A percentile compares a stretch with the other conserved stretches of the same genome.
These are phyloP conservation scores for Rhincodon typus DNA, from an alignment of 2,797 vertebrate species.

Conservation along the genomic window DNA sequence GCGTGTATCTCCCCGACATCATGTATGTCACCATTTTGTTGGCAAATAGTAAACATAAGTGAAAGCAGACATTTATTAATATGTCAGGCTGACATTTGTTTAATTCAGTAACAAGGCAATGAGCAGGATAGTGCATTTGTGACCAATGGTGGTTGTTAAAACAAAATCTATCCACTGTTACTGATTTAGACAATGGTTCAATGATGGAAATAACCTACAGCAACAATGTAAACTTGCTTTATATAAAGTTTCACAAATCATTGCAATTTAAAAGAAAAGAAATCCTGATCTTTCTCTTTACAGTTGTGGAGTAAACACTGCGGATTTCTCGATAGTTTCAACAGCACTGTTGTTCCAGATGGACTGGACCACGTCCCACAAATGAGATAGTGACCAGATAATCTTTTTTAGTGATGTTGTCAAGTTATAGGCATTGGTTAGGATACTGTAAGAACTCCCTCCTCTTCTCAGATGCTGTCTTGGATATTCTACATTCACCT, in stretches of 20 bases:
- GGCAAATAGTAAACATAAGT: not conserved
- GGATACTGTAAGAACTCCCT: not conserved
- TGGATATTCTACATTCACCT: not conserved
- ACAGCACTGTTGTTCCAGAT: not conserved
- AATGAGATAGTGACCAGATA: not conserved
- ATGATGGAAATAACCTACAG: not conserved
- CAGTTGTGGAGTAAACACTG: not conserved
- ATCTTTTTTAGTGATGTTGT: not conserved
- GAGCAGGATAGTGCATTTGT: not conserved
- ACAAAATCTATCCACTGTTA: not conserved
- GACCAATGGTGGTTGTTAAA: not conserved
- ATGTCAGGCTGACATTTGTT: not conserved
- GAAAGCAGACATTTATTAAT: not conserved
- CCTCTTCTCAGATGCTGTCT: not conserved
- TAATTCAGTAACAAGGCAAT: not conserved
- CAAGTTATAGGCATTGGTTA: not conserved
- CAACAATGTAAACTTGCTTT: not conserved
- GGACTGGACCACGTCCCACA: not conserved
- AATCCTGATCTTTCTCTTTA: not conserved
- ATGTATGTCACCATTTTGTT: not conserved
- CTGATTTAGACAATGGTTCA: not conserved
- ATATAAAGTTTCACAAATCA: not conserved
- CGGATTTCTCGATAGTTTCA: not conserved
- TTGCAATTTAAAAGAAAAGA: not conserved
- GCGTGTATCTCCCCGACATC: not conserved